Base-by-base conservation (phyloP, 2,797 vertebrate genomes). In the Falco cherrug region DNA sequence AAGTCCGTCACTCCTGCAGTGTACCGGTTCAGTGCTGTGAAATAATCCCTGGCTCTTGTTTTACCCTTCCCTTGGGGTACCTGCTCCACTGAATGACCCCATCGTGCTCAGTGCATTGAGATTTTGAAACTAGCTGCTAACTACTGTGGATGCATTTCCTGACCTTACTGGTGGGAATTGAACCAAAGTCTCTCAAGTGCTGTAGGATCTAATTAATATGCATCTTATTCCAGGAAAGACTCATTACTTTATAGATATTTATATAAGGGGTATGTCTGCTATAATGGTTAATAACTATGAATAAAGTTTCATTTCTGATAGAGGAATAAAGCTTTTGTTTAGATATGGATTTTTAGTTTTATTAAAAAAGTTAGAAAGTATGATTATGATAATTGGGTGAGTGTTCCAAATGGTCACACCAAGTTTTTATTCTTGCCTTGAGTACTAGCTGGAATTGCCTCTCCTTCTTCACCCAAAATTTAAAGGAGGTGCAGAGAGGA, bases 171-270 rank as follows among this genome's bases (percentile, higher is more conserved):
- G 93, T 98, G 97, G 97, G 98, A 98, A 97, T 98, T 98, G 95
- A 98, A 97, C 94, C 97, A 95, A 97, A 98, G 95, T 98, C 97
- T 98, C 98, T 97, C 97, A 98, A 98, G 97, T 98, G 97, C 97
- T 98, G 90, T 97, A 98, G 95, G 96, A 98, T 97, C 96, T 98
- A 98, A 98, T 98, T 98, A 98, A 98, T 98, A 98, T 98, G 97
- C 97, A 98, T 98, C 97, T 98, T 97, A 97, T 98, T 98, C 97
- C 93, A 97, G 96, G 96, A 98, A 98, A 98, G 96, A 97, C 97
- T 98, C 97, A 98, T 98, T 98, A 98, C 97, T 98, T 98, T 97
- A 95, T 97, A 95, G 96, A 96, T 98, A 97, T 97, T 96, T 98
- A 97, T 98, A 97, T 97, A 95, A 97, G 91, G 89, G 90, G 84